Base-by-base conservation (phyloP, 1,140 invertebrate species). In the Oryctes rhinoceros region DNA sequence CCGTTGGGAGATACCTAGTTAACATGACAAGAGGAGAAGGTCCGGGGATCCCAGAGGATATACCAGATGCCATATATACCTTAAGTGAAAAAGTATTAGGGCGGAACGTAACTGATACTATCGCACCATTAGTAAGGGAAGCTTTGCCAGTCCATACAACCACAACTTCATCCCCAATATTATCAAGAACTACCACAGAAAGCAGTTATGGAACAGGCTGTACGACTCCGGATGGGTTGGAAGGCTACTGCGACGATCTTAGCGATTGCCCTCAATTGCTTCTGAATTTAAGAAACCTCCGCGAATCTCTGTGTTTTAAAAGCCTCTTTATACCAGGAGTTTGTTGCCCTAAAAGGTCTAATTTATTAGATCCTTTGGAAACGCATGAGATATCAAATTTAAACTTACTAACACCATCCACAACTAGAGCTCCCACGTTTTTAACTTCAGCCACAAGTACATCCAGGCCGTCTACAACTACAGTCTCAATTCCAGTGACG, bases 231-330 rank as follows among this genome's bases (percentile, higher is more conserved):
- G 92, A 93, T 81, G 94, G 94, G 9, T 44, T 48, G 47, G 37
- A 44, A 71, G 67, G 87, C 37, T 84, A 83, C 80, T 98, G 96
- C 82, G 93, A 96, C 83, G 96, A 97, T 86, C 89, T 98, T 9
- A 95, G 95, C 82, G 94, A 94, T 81, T 98, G 96, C 87, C 96
- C 96, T 0, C 94, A 96, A 82, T 86, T 98, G 11, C 88, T 98
- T 0, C 87, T 98, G 7, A 95, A 98, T 86, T 89, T 97, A 11
- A 91, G 92, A 9, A 94, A 93, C 85, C 88, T 98, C 0, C 89
- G 96, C 49, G 94, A 96, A 84, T 97, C 95, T 0, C 90, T 98
- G 7, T 98, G 96, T 85, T 98, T 98, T 85, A 97, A 97, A 88
- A 95, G 94, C 81, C 89, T 97, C 1, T 96, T 97, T 84, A 94